Base-by-base conservation (phyloP, 2,797 vertebrate species). In the Spheniscus humboldti region DNA sequence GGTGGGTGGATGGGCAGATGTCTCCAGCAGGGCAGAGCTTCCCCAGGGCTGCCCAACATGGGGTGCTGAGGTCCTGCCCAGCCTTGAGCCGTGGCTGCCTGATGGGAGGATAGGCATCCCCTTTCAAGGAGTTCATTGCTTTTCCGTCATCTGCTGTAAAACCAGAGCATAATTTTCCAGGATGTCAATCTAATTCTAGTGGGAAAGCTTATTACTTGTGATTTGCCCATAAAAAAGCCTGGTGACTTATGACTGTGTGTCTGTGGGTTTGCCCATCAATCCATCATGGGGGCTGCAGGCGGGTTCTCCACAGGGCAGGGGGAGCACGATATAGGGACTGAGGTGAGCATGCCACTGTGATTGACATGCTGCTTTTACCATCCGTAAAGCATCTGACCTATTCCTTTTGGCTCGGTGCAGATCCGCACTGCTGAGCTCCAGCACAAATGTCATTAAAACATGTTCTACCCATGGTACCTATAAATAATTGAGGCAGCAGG, bases 401-500 rank as follows among this genome's bases (percentile, higher is more conserved):
- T 53, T 93, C 92, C 94, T 93, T 79, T 92, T 94, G 93, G 78
- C 94, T 96, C 22, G 0, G 25, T 11, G 52, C 68, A 13, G 92
- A 75, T 79, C 78, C 1, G 63, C 39, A 25, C 92, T 67, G 91
- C 91, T 78, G 89, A 92, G 95, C 93, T 89, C 84, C 89, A 31
- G 91, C 90, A 88, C 81, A 83, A 92, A 83, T 78, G 96, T 94
- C 86, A 79, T 94, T 96, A 84, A 95, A 95, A 76, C 95, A 53
- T 94, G 96, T 90, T 95, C 94, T 86, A 63, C 93, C 94, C 76
- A 28, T 88, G 95, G 94, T 92, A 95, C 94, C 95, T 95, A 92
- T 95, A 97, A 96, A 97, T 96, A 96, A 96, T 86, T 83, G 94
- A 95, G 86, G 90, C 82, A 72, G 94, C 90, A 93, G 95, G 87